Percentiles rank a stretch among this genome's conserved stretches.
Conservation (phyloP, 2,888 invertebrate species). For the Limnephilus auricula region DNA sequence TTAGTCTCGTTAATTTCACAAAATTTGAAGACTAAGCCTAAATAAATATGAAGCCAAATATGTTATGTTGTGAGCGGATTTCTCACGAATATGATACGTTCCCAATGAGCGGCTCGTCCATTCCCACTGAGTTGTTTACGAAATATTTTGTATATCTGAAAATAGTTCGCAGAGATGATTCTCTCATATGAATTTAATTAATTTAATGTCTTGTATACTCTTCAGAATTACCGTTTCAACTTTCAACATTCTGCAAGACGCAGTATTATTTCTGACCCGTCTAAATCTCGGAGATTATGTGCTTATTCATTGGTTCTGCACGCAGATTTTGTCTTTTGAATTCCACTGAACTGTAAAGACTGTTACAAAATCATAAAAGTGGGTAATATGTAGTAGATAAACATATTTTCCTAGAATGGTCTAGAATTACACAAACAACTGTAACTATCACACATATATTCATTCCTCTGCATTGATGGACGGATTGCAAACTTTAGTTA, state of each 20-base stretch:
- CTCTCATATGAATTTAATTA: slow-evolving; percentile 51
- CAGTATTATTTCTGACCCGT: slow-evolving; percentile 15
- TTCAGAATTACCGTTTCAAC: slow-evolving; percentile 27
- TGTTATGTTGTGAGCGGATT: not conserved
- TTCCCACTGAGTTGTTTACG: slow-evolving; percentile 13
- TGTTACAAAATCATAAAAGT: not conserved
- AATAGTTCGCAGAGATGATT: slow-evolving; percentile 34
- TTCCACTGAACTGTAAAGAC: not conserved
- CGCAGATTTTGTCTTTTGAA: not conserved
- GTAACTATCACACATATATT: not conserved
- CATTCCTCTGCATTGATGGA: not conserved
- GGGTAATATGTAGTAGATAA: too few species aligned
- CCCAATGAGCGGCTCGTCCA: not conserved
- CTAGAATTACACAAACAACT: not conserved
- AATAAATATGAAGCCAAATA: not conserved
- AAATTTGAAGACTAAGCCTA: not conserved
- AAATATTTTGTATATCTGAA: slow-evolving; percentile 25
- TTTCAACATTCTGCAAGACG: slow-evolving; percentile 15
- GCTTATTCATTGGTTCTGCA: not conserved
- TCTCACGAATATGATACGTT: slow-evolving; percentile 15
- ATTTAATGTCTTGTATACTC: slow-evolving; percentile 43
- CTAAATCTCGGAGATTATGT: slow-evolving; percentile 2
- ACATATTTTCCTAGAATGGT: too few species aligned
- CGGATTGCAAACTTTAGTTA: not conserved
- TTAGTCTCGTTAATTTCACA: not conserved